Base-by-base conservation (phyloP, 1,140 invertebrate species). In the Cotesia typhae region DNA sequence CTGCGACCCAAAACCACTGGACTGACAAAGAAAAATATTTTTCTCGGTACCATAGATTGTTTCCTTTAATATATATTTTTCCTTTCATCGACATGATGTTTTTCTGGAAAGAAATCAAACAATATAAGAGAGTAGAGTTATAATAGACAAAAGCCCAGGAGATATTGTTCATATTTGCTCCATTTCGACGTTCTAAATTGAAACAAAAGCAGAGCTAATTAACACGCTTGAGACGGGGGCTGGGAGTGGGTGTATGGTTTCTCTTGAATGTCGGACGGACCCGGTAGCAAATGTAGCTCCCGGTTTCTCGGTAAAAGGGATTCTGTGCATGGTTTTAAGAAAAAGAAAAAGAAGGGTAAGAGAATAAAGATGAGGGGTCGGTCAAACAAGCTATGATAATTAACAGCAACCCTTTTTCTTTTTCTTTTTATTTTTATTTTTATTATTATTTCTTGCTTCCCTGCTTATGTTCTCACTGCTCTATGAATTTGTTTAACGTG, bases 121-220 rank as follows among this genome's bases (percentile, higher is more conserved):
- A 36, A 67, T 17, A 74, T 60, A 36, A 59, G 14, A 59, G 63
- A 67, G 14, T 35, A 14, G 10, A 38, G 60, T 70, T 35, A 53
- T 51, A 38, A 41, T 55, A 66, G 17, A 71, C 51, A 47, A 59
- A 35, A 37, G 57, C 71, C 60, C 57, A 36, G 14, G 65, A 51
- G 73, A 37, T 66, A 71, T 75, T 76, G 71, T 75, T 76, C 76
- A 78, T 78, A 77, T 82, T 82, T 81, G 79, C 73, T 76, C 74
- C 75, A 77, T 79, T 80, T 69, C 72, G 73, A 71, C 65, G 60
- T 78, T 75, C 75, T 78, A 51, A 20, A 53, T 63, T 57, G 76
- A 81, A 78, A 82, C 79, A 81, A 82, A 82, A 78, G 81, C 80
- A 67, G 57, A 74, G 77, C 80, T 81, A 83, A 83, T 83, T 83